Base-by-base conservation (phyloP, 2,888 invertebrate genomes). In the Colletes collaris region DNA sequence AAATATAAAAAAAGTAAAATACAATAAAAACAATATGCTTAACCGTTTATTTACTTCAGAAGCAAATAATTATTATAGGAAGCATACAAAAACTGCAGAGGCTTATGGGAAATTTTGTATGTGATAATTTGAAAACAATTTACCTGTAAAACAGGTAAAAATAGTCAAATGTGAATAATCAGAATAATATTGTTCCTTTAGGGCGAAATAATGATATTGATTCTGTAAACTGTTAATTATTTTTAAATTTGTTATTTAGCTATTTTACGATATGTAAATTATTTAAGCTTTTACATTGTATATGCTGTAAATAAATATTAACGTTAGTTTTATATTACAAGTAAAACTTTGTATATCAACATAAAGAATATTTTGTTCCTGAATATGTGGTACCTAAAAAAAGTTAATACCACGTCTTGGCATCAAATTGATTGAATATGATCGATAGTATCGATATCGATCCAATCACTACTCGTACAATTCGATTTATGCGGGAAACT, bases 241-340 rank as follows among this genome's bases (percentile, higher is more conserved):
- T 55, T 16, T 56, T 64, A 71, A 71, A 64, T 40, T 58, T 56
- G 11, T 58, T 67, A 67, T 19, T 59, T 53, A 60, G 8, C 13
- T 35, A 66, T 46, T 46, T 66, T 50, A 66, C 44, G 27, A 67
- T 16, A 13, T 8, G 44, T 53, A 53, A 46, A 46, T 58, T 27
- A 62, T 52, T 63, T 19, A 49, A 58, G 37, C 35, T 19, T 66
- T 66, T n/a, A 50, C 5, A 58, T 44, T 58, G 11, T 50, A 50
- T 44, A 63, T 64, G 10, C 27, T 64, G 56, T 64, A 64, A 44
- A 71, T 71, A 75, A 44, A 70, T 59, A 52, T 60, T 69, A 3
- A 46, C 13, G 60, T 55, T 1, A 49, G 6, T 71, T 71, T 53
- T 27, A 40, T 62, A 55, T 46, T 46, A 7, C 1, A 60, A 67